Base-by-base conservation (phyloP, 2,797 vertebrate species). In the Manis javanica region DNA sequence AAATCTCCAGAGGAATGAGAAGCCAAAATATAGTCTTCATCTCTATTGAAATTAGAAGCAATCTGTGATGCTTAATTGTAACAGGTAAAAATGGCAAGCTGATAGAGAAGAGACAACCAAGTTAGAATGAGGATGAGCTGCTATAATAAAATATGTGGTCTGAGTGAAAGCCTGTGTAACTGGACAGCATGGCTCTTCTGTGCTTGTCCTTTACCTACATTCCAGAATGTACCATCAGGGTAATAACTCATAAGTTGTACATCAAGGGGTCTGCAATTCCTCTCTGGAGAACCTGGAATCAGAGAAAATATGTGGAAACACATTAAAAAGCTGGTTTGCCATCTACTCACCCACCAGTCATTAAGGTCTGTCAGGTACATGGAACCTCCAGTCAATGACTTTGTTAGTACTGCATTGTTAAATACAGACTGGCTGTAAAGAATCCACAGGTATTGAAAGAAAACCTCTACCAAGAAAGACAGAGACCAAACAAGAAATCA, bases 131-230 rank as follows among this genome's bases (percentile, higher is more conserved):
- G 13, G 9, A 12, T 29, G 53, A 72, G 34, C 37, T 46, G 7
- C 29, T 49, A 3, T 2, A 46, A 49, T 39, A 34, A 37, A 90
- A 37, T 6, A 49, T 19, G 42, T 14, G 16, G 15, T 3, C 19
- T 19, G 1, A 81, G 42, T 59, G 34, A 77, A 93, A 93, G 51
- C 1, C 18, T n/a, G 29, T 26, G 3, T 51, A 14, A 26, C 26
- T 18, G 1, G 4, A n/a, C 5, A 7, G 19, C 18, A 14, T 1
- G 15, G 29, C 5, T 1, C 8, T 21, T 3, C 2, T 19, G 5
- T 39, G 63, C 2, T 29, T 0, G 24, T 92, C 72, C 55, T 90
- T 53, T 49, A 3, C 18, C 46, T 34, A 1, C 2, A 46, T 87
- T 26, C n/a, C 34, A 83, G 83, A 59, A 87, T 7, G 55, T 4